Conservation (phyloP, 2,888 invertebrate species). For the Adelognathus sp. region DNA sequence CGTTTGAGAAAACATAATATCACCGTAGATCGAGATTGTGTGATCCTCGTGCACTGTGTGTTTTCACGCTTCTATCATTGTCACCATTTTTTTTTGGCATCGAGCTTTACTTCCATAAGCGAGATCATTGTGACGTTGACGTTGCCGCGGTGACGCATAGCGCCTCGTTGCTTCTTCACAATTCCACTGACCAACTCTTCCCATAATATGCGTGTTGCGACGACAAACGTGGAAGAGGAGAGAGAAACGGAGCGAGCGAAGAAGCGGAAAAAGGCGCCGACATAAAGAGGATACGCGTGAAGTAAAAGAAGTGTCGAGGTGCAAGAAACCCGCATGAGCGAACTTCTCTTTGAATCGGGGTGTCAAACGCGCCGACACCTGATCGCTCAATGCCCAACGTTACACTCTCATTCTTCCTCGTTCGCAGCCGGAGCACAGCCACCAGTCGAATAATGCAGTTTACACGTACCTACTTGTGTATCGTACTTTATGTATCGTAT, state of each 20-base stretch:
- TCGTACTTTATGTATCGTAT: not conserved
- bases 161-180: conserved; percentile 15
- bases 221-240: not conserved
- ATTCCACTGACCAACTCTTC: conserved; percentile 9
- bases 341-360: conserved; percentile 58
- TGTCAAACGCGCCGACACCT: conserved; percentile 73
- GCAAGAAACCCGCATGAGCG: conserved; percentile 49
- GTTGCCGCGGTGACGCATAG: conserved; percentile 43
- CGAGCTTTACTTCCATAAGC: conserved; percentile 31
- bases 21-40: too few relatives aligned
- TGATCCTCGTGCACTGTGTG: conserved; percentile 15
- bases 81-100: conserved; percentile 46
- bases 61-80: not conserved
- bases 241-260: not conserved
- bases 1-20: conserved; percentile 33
- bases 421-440: not conserved
- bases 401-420: conserved; percentile 17
- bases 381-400: conserved; percentile 65
- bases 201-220: not conserved
- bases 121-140: conserved; percentile 57
- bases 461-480: conserved; percentile 13
- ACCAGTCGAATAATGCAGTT: conserved; percentile 6
- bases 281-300: conserved; percentile 1
- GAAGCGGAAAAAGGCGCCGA: conserved; percentile 10
- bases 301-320: conserved; percentile 1